Percentiles rank a stretch among this genome's conserved stretches.
These are phyloP conservation scores for mouse (Mus musculus) DNA, from an alignment of 2,113 vertebrate genomes.

Conservation along the genomic window GRCm39 chr3:75463001-75463500, in stretches of 20 bases:
- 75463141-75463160: neutral
- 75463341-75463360: neutral
- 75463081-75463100: neutral
- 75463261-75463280: neutral
- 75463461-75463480: neutral
- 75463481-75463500: neutral
- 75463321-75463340: neutral
- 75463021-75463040: neutral
- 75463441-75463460: conserved; percentile 14
- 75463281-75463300: neutral
- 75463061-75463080: neutral
- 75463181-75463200: neutral
- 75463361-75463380: neutral
- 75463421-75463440: conserved; percentile 71
- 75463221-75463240: neutral
- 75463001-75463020: conserved; percentile 21
- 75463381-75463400: conserved; percentile 2
- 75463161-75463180: neutral
- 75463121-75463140: neutral
- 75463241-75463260: neutral
- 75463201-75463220: neutral
- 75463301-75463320: conserved; percentile 52
- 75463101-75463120: neutral
- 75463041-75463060: neutral
- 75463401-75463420: neutral